phyloP scores from a whole-genome alignment of 2,888 invertebrate genomes.

The Drosophila conformis region DNA sequence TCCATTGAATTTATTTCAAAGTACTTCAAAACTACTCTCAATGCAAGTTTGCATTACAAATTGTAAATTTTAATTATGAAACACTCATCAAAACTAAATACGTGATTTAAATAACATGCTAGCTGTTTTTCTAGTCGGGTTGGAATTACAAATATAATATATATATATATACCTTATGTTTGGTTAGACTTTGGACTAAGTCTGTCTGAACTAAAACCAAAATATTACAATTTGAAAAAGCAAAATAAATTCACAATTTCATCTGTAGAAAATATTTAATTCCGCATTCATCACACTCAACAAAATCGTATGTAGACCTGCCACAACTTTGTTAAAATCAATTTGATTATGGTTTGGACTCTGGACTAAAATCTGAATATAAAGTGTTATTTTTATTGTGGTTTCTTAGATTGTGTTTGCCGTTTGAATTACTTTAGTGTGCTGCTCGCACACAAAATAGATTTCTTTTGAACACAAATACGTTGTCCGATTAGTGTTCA shows the following conservation, averaged over 20 bases:
- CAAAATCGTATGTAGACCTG: not conserved
- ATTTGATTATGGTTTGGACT: not conserved
- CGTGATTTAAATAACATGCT: not conserved
- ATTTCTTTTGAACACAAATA: constrained; percentile 4
- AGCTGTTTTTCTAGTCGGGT: not conserved
- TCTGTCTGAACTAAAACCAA: not conserved
- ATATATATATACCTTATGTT: no score
- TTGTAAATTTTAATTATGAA: not conserved
- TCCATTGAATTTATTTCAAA: not conserved
- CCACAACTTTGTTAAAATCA: not conserved
- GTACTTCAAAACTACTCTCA: not conserved
- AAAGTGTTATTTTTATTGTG: not conserved
- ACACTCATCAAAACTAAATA: not conserved
- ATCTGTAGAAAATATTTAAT: not conserved
- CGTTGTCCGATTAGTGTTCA: constrained; percentile 2
- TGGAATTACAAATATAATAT: no score
- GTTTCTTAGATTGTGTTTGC: not conserved
- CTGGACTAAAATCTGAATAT: not conserved
- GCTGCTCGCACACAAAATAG: not conserved
- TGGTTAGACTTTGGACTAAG: not conserved
- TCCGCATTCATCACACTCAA: not conserved
- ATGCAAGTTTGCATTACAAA: not conserved
- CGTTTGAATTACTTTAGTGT: not conserved
- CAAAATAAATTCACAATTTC: not conserved
- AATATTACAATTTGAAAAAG: not conserved